phyloP scores from a whole-genome alignment of 2,888 invertebrate species.

The Neoaliturus tenellus region DNA sequence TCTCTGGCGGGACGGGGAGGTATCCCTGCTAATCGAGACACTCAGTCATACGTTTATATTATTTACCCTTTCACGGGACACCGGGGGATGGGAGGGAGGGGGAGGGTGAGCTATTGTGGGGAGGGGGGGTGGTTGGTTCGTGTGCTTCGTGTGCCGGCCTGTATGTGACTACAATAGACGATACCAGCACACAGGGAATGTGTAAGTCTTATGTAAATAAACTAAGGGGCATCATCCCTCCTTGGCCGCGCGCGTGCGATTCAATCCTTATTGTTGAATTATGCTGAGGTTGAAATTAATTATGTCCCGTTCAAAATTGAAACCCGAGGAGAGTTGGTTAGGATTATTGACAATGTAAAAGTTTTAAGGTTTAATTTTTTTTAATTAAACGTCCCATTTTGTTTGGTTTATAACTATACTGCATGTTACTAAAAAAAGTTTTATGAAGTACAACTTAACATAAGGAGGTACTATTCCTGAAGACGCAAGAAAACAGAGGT shows the following conservation, averaged over 20 bases:
- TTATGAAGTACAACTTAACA: too few species aligned
- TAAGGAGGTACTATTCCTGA: too few species aligned
- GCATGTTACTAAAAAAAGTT: too few species aligned
- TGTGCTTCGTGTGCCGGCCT: background rate
- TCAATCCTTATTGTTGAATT: background rate
- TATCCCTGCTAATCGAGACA: constrained; percentile 35
- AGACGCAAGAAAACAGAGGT: too few species aligned
- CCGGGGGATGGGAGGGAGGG: background rate
- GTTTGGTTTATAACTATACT: too few species aligned
- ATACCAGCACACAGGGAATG: constrained; percentile 12
- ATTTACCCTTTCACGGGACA: constrained; percentile 39
- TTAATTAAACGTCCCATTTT: too few species aligned
- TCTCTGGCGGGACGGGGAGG: too few species aligned
- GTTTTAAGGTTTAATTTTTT: too few species aligned
- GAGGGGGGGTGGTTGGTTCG: background rate
- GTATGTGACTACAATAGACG: constrained; percentile 18
- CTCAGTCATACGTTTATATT: constrained; percentile 51
- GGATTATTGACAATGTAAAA: too few species aligned
- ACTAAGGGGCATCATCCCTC: constrained; percentile 4
- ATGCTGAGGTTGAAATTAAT: background rate
- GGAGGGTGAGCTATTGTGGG: background rate
- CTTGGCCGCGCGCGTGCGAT: background rate
- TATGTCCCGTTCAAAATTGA: too few species aligned
- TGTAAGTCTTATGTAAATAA: constrained; percentile 28
- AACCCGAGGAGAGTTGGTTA: too few species aligned